phyloP scores from a whole-genome alignment of 2,113 vertebrate species.

The Corydoras sp. region DNA sequence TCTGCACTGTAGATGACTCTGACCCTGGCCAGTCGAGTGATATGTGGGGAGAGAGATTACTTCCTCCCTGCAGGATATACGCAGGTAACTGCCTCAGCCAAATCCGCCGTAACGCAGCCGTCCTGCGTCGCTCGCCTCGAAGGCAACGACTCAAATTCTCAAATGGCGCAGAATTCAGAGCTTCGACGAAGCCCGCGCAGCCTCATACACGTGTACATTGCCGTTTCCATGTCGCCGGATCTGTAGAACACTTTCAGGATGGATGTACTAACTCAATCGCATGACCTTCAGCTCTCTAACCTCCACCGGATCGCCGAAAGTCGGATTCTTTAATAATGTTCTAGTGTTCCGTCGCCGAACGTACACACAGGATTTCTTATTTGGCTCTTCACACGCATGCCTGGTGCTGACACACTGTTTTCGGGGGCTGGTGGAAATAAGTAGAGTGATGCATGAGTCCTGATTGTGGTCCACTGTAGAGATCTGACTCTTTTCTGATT shows the following conservation, averaged over 20 bases:
- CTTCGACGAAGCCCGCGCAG: background rate
- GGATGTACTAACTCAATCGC: slow-evolving; percentile 16
- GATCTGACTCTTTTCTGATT: background rate
- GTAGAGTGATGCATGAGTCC: slow-evolving; percentile 33
- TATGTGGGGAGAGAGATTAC: slow-evolving; percentile 79
- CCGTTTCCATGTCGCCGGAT: background rate
- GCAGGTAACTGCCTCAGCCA: slow-evolving; percentile 75
- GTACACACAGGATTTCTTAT: background rate
- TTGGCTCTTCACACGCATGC: slow-evolving; percentile 28
- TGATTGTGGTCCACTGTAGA: background rate
- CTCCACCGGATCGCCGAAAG: background rate
- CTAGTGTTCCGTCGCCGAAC: background rate
- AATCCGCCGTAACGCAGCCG: slow-evolving; percentile 1
- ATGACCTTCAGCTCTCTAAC: slow-evolving; percentile 25
- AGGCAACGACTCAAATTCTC: background rate
- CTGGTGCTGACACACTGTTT: background rate
- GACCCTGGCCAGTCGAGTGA: slow-evolving; percentile 80
- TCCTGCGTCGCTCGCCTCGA: background rate
- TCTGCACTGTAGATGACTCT: slow-evolving; percentile 83
- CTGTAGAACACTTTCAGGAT: background rate
- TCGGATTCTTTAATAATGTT: background rate
- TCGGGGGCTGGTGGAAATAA: background rate
- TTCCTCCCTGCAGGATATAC: slow-evolving; percentile 84
- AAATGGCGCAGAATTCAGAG: slow-evolving; percentile 1
- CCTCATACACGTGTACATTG: slow-evolving; percentile 1